A percentile compares a stretch with the other conserved stretches of the same genome.
phyloP scores from a whole-genome alignment of 2,113 vertebrate genomes.

The Ciconia boyciana region DNA sequence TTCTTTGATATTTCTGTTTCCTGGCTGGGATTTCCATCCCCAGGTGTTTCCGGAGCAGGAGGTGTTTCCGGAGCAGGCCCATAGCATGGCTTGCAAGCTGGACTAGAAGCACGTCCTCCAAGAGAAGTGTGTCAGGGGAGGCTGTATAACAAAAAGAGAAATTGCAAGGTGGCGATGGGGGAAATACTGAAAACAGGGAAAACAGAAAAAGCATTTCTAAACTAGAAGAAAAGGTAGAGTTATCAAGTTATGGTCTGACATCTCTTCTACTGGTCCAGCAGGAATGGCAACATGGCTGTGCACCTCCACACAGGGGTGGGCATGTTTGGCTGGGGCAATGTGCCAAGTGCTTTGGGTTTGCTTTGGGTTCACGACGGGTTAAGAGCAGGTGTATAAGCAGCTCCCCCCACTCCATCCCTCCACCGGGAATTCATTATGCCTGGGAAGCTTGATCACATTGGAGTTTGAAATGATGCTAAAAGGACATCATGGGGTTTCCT shows the following conservation, averaged over 20 bases:
- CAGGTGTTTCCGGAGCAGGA: neutral
- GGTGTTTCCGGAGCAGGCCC: neutral
- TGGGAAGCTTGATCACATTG: neutral
- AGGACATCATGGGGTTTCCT: neutral
- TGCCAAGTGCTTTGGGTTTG: neutral
- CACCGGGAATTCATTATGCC: neutral
- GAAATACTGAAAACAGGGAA: neutral
- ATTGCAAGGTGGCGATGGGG: neutral
- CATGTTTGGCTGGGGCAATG: neutral
- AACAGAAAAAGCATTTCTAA: neutral
- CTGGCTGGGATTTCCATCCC: neutral
- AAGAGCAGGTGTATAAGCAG: neutral
- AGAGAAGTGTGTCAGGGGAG: neutral
- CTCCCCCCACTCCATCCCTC: neutral
- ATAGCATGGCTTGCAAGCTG: neutral
- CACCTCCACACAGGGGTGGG: neutral
- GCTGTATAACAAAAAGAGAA: neutral
- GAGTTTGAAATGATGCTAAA: neutral
- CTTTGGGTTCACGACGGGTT: neutral
- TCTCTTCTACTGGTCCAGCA: neutral
- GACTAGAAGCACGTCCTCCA: neutral
- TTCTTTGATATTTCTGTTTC: neutral
- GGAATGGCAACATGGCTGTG: fast-evolving
- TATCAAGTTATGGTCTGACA: neutral
- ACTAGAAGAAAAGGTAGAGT: neutral